Base-by-base conservation (phyloP, 2,113 vertebrate genomes). In the Embiotoca jacksoni region DNA sequence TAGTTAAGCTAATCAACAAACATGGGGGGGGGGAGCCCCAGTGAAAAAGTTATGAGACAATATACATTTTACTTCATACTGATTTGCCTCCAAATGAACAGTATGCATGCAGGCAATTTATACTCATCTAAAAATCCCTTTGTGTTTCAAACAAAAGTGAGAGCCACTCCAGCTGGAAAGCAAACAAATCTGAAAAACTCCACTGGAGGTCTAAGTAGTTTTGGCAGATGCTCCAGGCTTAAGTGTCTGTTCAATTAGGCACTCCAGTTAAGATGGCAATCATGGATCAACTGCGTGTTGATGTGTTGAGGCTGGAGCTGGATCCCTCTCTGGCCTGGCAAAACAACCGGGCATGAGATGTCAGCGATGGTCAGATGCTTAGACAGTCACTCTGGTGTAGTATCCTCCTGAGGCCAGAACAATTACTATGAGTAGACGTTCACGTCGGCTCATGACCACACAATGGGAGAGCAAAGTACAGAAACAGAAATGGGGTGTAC, bases 161-260 rank as follows among this genome's bases (percentile, higher is more conserved):
- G 87, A 81, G 70, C 39, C 87, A 84, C 90, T 92, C 84, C 63
- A 91, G 82, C 80, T 75, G 82, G 80, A 88, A 91, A 80, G 86
- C 82, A 81, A 87, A 89, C 80, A 90, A 81, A 88, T 82, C 62
- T 44, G 55, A 89, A 82, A 89, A 82, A 73, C 75, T 77, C 82
- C 62, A 82, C 31, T 80, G 78, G 90, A 90, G 85, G 86, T 84
- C 73, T 71, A 68, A 81, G 78, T 75, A 86, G 83, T 84, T 92
- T 82, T 86, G 88, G 89, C 88, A 92, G 89, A 91, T 91, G 90
- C 88, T 87, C 71, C 50, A 84, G 70, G 87, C 80, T 92, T 90
- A 88, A 92, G 81, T 75, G 79, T 83, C 72, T 84, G 64, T 77
- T 86, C 84, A 93, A 89, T 88, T 82, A 84, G 75, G 65, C 87